Evolutionary conservation across 1,140 invertebrate species (phyloP).

Genomic region (Drosophila asahinai): DNA sequence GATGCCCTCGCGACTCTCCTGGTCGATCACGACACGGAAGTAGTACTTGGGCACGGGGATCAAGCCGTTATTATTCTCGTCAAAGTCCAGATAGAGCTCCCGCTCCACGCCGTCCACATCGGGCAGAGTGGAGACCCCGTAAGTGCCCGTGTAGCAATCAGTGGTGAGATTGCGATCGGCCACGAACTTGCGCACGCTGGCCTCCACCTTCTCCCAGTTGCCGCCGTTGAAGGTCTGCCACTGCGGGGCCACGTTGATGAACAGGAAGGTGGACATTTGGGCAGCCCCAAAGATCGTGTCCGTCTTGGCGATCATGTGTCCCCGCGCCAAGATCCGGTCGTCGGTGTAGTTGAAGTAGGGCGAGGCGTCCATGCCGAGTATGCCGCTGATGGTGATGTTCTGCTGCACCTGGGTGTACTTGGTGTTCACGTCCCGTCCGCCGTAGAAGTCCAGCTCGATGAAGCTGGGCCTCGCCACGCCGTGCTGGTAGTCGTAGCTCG

Average conservation of each 20-base stretch:
- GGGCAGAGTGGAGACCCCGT: slow-evolving; percentile 86
- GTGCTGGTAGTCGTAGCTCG: slow-evolving; percentile 77
- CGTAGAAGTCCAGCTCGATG: slow-evolving; percentile 76
- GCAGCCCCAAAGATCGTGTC: slow-evolving; percentile 88
- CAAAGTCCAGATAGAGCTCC: slow-evolving; percentile 86
- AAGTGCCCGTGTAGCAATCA: slow-evolving; percentile 87
- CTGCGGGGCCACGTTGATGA: slow-evolving; percentile 88
- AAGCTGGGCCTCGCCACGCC: slow-evolving; percentile 77
- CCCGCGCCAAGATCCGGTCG: slow-evolving; percentile 86
- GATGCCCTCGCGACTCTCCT: slow-evolving; percentile 83
- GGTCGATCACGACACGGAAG: slow-evolving; percentile 87
- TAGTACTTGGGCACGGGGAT: slow-evolving; percentile 87
- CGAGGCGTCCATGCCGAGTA: slow-evolving; percentile 78
- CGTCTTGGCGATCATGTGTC: slow-evolving; percentile 89
- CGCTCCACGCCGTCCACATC: slow-evolving; percentile 85
- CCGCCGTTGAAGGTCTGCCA: slow-evolving; percentile 89
- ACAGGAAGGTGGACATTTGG: slow-evolving; percentile 88
- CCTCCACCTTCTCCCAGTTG: slow-evolving; percentile 87
- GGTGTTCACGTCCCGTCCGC: slow-evolving; percentile 68
- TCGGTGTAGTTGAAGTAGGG: slow-evolving; percentile 68
- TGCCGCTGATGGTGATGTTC: slow-evolving; percentile 66
- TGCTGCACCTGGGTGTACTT: slow-evolving; percentile 82
- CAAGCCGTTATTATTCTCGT: slow-evolving; percentile 78
- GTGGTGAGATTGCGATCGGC: slow-evolving; percentile 78
- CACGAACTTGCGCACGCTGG: slow-evolving; percentile 85